phyloP scores from a whole-genome alignment of 2,888 invertebrate genomes.

The Ypsolopha sequella region DNA sequence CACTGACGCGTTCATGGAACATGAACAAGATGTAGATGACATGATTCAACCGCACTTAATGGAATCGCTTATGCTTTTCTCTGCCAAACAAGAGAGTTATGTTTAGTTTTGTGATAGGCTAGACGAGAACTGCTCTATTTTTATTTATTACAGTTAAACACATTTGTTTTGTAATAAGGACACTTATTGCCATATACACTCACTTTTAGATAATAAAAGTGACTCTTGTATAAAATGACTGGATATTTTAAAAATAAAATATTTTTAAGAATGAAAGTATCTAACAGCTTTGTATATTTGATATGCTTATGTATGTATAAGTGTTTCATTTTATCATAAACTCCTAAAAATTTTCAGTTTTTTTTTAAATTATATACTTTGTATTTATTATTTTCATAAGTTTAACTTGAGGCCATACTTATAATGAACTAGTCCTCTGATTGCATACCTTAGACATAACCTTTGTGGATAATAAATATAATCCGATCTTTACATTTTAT shows the following conservation, averaged over 20 bases:
- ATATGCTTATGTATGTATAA: conserved; percentile 24
- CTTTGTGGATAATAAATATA: neutral
- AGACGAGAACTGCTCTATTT: neutral
- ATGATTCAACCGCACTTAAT: conserved; percentile 81
- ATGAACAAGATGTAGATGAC: conserved; percentile 75
- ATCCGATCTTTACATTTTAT: neutral
- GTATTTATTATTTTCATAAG: conserved; percentile 9
- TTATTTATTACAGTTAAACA: neutral
- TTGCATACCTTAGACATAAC: neutral
- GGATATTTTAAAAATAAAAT: neutral
- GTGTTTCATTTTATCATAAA: conserved; percentile 7
- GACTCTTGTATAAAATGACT: neutral
- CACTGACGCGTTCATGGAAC: conserved; percentile 44
- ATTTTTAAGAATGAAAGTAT: too few species aligned
- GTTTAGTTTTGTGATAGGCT: conserved; percentile 58
- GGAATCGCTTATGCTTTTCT: conserved; percentile 84
- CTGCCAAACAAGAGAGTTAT: conserved; percentile 84
- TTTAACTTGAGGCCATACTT: conserved; percentile 47
- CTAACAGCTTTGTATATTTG: neutral
- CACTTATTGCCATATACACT: conserved; percentile 22
- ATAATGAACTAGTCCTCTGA: conserved; percentile 31
- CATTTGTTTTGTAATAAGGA: too few species aligned
- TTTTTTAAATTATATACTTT: neutral
- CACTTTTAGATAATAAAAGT: conserved; percentile 18
- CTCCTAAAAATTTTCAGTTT: neutral